Base-by-base conservation (phyloP, 2,888 invertebrate species). In the Mesorhabditis sp. region DNA sequence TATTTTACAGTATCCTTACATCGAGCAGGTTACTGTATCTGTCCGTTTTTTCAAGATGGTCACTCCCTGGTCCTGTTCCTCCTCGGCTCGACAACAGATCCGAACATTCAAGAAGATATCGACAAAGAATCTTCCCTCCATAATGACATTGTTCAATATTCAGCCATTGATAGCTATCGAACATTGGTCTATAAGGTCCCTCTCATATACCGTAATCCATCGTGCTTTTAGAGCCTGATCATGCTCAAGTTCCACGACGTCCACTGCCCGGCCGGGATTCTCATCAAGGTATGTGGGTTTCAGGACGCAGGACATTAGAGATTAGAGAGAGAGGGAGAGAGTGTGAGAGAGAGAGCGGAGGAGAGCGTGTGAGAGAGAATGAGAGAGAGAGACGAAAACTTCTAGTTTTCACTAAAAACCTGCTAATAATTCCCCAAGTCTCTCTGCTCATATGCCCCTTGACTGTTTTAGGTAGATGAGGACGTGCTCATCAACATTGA, bases 91-190 rank as follows among this genome's bases (percentile, higher is more conserved):
- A 50, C 58, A 13, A n/a, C 7, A n/a, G 58, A 50, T 50, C 58
- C 10, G n/a, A 2, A 10, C 7, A 50, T 50, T 50, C 58, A 50
- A n/a, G 2, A 50, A 50, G n/a, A 50, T 10, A 50, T 50, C n/a
- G 58, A 13, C n/a, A n/a, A 50, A 10, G 58, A 50, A 50, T 50
- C 58, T 10, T 50, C n/a, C 7, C 10, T n/a, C 7, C 2, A 13
- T 10, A 50, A 50, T 50, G 58, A 50, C n/a, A 50, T 50, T n/a
- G n/a, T 50, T 50, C 58, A 50, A 50, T 50, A 50, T 50, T 50
- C 58, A 50, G 58, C 10, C 7, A 50, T 50, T 50, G 58, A 50
- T 50, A 50, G 58, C 58, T 50, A 50, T 50, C 58, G 58, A 50
- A 2, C 58, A 50, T n/a, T 50, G 7, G 58, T 50, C n/a, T 50